A percentile compares a stretch with the other conserved stretches of the same genome.
phyloP scores from a whole-genome alignment of 2,113 vertebrate genomes.

The Irena cyanogastra region DNA sequence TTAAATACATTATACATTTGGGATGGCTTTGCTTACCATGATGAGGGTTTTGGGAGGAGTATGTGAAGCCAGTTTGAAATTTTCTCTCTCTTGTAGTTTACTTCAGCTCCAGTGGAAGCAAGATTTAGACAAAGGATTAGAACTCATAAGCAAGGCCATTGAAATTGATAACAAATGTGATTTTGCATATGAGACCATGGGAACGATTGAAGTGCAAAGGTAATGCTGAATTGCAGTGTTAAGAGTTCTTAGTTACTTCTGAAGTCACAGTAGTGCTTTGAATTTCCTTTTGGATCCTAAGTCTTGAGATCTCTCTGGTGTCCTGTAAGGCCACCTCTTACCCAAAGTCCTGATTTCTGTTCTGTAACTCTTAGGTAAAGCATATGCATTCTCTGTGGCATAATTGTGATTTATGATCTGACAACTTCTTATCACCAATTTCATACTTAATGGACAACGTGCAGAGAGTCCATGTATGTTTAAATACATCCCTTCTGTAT shows the following conservation, averaged over 20 bases:
- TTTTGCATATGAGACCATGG: constrained; percentile 99
- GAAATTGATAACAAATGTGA: constrained; percentile 99
- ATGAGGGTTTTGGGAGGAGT: background rate
- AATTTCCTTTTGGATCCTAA: background rate
- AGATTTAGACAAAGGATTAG: constrained; percentile 92
- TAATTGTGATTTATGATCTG: background rate
- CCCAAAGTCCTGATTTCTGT: background rate
- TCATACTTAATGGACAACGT: background rate
- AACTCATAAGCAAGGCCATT: constrained; percentile 97
- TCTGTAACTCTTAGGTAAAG: background rate
- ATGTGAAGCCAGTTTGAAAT: background rate
- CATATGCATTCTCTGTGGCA: background rate
- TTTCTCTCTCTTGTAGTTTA: constrained; percentile 76
- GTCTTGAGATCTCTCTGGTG: background rate
- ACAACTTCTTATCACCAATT: background rate
- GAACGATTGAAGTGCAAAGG: constrained; percentile 99
- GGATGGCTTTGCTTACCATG: background rate
- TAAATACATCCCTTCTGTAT: background rate
- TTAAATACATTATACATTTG: background rate
- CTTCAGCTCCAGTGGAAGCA: constrained; percentile 99
- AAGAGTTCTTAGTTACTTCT: background rate
- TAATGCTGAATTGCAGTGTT: constrained; percentile 57
- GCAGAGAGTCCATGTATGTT: background rate
- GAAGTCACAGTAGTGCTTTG: background rate
- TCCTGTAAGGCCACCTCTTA: background rate